Evolutionary conservation across 2,888 invertebrate genomes (phyloP), one percentile per base, ranked within the genome.

Genomic region (Campaea margaritaria): DNA sequence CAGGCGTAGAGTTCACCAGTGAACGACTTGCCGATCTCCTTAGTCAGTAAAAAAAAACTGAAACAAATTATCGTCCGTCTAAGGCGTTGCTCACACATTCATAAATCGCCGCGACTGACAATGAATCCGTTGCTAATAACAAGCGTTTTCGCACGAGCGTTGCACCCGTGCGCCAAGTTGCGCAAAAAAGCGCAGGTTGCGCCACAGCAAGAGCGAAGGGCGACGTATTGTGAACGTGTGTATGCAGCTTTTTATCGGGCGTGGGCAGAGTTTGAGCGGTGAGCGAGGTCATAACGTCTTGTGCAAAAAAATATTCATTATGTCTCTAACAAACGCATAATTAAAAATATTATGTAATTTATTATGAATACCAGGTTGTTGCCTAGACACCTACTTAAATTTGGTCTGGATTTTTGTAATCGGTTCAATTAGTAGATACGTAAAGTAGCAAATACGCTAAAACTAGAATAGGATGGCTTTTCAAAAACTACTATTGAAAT

Each of bases 71-170:
- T 80, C 82, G 73, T 58, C 78, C 75, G 85, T 86, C 86, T 76
- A 76, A 72, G 70, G 65, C 64, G 64, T 62, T 68, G 71, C 76
- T 75, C 79, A 82, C 79, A 81, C 75, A 75, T 75, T 73, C 73
- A 78, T 75, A 76, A 79, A 78, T 79, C 73, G 81, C 79, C 77
- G 63, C 52, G 67, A 71, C 80, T 83, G 87, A 90, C 90, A 90
- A 90, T 89, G 89, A 87, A 87, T 80, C 78, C 65, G 52, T 57
- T 55, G 68, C 58, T 69, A 76, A 83, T 78, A 87, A 87, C 85
- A 87, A 86, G 76, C 69, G 65, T 79, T 77, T 87, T 89, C 90
- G 74, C 90, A 88, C 88, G 86, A 73, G 46, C 74, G 75, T 81
- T 87, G 87, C 83, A 79, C 63, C 48, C 63, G 57, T 65, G 71